These are phyloP conservation scores for Adoxophyes honmai DNA, from an alignment of 1,140 invertebrate genomes.

Conservation along the genomic window DNA sequence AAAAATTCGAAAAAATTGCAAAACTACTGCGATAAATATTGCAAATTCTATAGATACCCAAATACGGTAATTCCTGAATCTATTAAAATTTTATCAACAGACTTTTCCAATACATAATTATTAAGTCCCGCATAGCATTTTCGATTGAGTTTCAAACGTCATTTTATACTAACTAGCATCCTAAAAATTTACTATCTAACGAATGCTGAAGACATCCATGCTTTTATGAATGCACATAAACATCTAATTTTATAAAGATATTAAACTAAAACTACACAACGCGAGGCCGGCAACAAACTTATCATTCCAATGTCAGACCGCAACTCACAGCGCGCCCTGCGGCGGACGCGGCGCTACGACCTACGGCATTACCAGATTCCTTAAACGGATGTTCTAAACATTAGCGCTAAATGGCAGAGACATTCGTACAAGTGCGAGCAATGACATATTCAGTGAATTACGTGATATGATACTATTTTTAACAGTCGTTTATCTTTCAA, in stretches of 20 bases:
- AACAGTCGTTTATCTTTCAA: no score
- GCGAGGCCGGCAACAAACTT: slow-evolving; percentile 47
- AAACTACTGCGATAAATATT: slow-evolving; percentile 31
- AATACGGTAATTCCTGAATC: slow-evolving; percentile 11
- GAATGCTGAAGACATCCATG: slow-evolving; percentile 67
- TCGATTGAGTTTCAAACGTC: slow-evolving; percentile 48
- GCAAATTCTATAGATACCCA: slow-evolving; percentile 29
- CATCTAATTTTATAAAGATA: slow-evolving; percentile 68
- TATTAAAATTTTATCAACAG: neutral
- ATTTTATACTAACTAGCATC: slow-evolving; percentile 75
- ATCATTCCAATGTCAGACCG: slow-evolving; percentile 38
- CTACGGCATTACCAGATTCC: no score
- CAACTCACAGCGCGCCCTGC: no score
- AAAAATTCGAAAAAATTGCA: slow-evolving; percentile 46
- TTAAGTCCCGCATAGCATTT: slow-evolving; percentile 28
- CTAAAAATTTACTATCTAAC: slow-evolving; percentile 74
- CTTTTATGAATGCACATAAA: slow-evolving; percentile 63
- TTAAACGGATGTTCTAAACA: no score
- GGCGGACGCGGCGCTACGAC: no score
- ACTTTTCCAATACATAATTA: neutral
- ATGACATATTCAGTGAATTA: no score
- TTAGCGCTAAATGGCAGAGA: no score
- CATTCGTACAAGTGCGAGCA: no score
- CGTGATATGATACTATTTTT: no score
- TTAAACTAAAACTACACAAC: slow-evolving; percentile 64